Conservation (phyloP, 2,113 vertebrate genomes). For the mouse (Mus musculus) region GRCm39 chr2:44965001-44965500, state of each 20-base stretch:
- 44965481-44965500: not conserved
- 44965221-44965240: not conserved
- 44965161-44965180: not conserved
- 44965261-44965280: not conserved
- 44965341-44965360: not conserved
- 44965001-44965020: conserved; percentile 15
- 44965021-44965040: conserved; percentile 42
- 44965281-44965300: not conserved
- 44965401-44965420: not conserved
- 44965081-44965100: not conserved
- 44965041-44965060: conserved; percentile 19
- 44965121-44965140: conserved; percentile 11
- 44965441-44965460: not conserved
- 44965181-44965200: not conserved
- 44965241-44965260: not conserved
- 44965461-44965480: not conserved
- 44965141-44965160: conserved; percentile 4
- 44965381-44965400: not conserved
- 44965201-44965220: not conserved
- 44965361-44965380: not conserved
- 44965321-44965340: not conserved
- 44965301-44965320: not conserved
- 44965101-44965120: not conserved
- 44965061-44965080: not conserved
- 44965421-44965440: not conserved